Conservation (phyloP, 2,888 invertebrate species). For the Pedicia rivosa region DNA sequence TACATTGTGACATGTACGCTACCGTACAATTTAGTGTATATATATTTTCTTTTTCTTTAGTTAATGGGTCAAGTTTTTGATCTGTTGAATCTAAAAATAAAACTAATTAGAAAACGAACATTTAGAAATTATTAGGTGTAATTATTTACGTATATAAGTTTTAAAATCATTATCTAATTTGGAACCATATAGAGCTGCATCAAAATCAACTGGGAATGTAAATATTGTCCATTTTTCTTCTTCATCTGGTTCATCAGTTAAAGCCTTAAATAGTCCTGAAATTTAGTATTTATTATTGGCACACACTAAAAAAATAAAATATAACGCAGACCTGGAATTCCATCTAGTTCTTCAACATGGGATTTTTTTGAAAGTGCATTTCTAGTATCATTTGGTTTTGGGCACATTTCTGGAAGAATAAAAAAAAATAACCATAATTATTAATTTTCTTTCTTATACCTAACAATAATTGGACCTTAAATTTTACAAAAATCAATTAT, state of each 20-base stretch:
- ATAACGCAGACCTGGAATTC: too few relatives aligned
- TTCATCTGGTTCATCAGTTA: conserved; percentile 65
- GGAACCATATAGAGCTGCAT: conserved; percentile 45
- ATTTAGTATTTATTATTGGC: too few relatives aligned
- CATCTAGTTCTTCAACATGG: conserved; percentile 71
- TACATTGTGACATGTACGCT: conserved; percentile 77
- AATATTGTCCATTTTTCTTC: conserved; percentile 66
- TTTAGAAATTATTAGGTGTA: conserved; percentile 8
- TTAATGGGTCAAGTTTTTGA: conserved; percentile 38
- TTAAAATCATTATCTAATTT: conserved; percentile 52
- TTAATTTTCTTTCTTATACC: too few relatives aligned
- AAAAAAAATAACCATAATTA: too few relatives aligned
- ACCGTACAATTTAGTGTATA: conserved; percentile 80
- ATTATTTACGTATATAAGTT: conserved; percentile 51
- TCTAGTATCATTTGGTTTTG: conserved; percentile 63
- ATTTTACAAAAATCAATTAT: too few relatives aligned
- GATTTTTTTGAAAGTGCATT: conserved; percentile 62
- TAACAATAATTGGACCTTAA: too few relatives aligned
- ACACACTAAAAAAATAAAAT: too few relatives aligned
- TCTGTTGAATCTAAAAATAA: conserved; percentile 42
- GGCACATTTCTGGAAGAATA: conserved; percentile 61
- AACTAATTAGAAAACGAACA: not conserved
- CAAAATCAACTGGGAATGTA: conserved; percentile 62
- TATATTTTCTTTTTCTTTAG: conserved; percentile 31
- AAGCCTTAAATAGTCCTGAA: conserved; percentile 67